phyloP scores from a whole-genome alignment of 1,140 invertebrate species.

The Zaprionus lachaisei region DNA sequence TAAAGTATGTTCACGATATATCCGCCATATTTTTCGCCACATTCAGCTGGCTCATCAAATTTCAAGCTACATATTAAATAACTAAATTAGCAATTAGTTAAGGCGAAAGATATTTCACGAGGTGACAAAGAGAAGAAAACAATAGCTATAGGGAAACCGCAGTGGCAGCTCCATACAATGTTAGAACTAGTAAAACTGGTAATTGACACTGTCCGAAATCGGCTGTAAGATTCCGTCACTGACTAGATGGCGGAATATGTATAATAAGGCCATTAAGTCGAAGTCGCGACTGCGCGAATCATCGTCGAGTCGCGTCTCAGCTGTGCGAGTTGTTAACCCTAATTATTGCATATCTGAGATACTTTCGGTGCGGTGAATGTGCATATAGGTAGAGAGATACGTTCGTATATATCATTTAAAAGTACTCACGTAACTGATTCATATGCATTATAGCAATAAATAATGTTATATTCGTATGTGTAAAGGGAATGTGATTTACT shows the following conservation, averaged over 20 bases:
- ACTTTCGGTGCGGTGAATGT: slow-evolving; percentile 28
- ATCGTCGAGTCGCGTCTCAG: slow-evolving; percentile 8
- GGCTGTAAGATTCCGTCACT: neutral
- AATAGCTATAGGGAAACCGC: slow-evolving; percentile 28
- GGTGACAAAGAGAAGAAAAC: neutral
- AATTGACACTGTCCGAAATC: slow-evolving; percentile 16
- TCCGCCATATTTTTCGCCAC: neutral
- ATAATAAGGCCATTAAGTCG: slow-evolving; percentile 28
- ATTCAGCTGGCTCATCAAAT: neutral
- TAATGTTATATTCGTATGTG: neutral
- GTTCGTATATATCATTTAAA: neutral
- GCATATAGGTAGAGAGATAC: neutral
- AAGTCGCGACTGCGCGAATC: slow-evolving; percentile 1
- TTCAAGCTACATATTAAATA: slow-evolving; percentile 3
- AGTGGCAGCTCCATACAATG: neutral
- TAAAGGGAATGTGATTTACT: slow-evolving; percentile 5
- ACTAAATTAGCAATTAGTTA: neutral
- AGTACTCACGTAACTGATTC: neutral
- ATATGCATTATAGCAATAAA: neutral
- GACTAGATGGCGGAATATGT: slow-evolving; percentile 5
- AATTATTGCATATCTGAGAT: slow-evolving; percentile 44
- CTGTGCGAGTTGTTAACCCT: slow-evolving; percentile 34
- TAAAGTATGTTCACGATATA: neutral
- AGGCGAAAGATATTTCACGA: neutral
- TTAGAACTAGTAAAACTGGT: slow-evolving; percentile 34